These are phyloP conservation scores for Synchiropus splendidus DNA, from an alignment of 2,113 vertebrate genomes.

Conservation along the genomic window DNA sequence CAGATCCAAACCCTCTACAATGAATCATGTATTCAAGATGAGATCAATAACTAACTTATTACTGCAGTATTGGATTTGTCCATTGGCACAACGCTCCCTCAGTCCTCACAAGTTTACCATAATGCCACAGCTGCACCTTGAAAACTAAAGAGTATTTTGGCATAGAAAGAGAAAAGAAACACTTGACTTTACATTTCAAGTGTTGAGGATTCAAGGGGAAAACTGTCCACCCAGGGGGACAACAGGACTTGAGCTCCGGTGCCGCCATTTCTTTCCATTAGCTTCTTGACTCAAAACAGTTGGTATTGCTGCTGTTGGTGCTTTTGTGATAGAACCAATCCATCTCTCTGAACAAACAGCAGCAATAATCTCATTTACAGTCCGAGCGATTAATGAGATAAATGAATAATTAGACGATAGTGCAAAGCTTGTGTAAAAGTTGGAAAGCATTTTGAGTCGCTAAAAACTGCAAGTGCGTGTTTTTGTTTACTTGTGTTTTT, in stretches of 20 bases:
- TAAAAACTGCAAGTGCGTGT: too few relatives aligned
- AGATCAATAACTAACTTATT: constrained; percentile 18
- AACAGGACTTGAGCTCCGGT: too few relatives aligned
- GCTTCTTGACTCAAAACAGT: constrained; percentile 17
- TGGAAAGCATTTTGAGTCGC: constrained; percentile 35
- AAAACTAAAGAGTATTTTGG: constrained; percentile 8
- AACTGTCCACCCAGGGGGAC: too few relatives aligned
- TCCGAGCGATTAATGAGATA: constrained; percentile 34
- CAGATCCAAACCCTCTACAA: too few relatives aligned
- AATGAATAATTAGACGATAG: constrained; percentile 36
- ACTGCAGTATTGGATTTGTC: constrained; percentile 14
- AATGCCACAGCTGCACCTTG: constrained; percentile 5
- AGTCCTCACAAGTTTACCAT: constrained; percentile 9
- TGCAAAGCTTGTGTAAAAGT: constrained; percentile 44
- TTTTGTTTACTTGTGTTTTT: too few relatives aligned
- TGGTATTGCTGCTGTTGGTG: constrained; percentile 9
- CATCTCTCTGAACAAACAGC: constrained; percentile 9
- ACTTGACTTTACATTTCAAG: too few relatives aligned
- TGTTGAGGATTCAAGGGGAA: too few relatives aligned
- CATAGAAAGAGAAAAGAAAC: too few relatives aligned
- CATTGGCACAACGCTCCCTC: constrained; percentile 3
- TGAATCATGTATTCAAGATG: constrained; percentile 17
- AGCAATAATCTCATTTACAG: constrained; percentile 30
- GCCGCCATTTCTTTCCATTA: constrained; percentile 17
- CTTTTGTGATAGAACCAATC: constrained; percentile 12